Base-by-base conservation (phyloP, 2,113 vertebrate genomes). In the Condylura cristata region DNA sequence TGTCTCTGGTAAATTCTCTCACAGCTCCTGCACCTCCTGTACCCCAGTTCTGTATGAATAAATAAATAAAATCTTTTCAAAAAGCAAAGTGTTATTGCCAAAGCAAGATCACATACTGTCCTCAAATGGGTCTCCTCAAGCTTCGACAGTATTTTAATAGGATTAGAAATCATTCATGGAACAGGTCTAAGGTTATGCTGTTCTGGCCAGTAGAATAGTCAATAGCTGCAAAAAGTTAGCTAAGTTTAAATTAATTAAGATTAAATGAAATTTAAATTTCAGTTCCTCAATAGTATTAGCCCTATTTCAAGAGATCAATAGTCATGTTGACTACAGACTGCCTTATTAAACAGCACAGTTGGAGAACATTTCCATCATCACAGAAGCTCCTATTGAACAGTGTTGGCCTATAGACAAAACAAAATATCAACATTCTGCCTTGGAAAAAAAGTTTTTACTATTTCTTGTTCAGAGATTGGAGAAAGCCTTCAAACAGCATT, bases 41-140 rank as follows among this genome's bases (percentile, higher is more conserved):
- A n/a, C n/a, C n/a, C n/a, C n/a, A n/a, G n/a, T n/a, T n/a, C n/a
- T n/a, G n/a, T n/a, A n/a, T n/a, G n/a, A n/a, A n/a, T n/a, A n/a
- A n/a, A n/a, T n/a, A n/a, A n/a, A n/a, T n/a, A n/a, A n/a, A n/a
- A n/a, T n/a, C n/a, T n/a, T n/a, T n/a, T n/a, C n/a, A n/a, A n/a
- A n/a, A n/a, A n/a, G n/a, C n/a, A 68, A 81, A 18, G 30, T 58
- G 88, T 86, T 81, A 86, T 66, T 89, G 66, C n/a, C 56, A 86
- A 89, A 81, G n/a, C 58, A 58, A 93, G 80, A 68, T 82, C 79
- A 72, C 6, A 53, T 18, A 16, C 28, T 89, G 13, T 41, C 39
- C 34, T 68, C 72, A 89, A 11, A 7, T 24, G 51, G n/a, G 30
- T n/a, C 39, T 18, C 20, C 28, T 41, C 41, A 11, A 34, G 14